Evolutionary conservation across 2,797 vertebrate species (phyloP).

Genomic region (Rallus crepitans): DNA sequence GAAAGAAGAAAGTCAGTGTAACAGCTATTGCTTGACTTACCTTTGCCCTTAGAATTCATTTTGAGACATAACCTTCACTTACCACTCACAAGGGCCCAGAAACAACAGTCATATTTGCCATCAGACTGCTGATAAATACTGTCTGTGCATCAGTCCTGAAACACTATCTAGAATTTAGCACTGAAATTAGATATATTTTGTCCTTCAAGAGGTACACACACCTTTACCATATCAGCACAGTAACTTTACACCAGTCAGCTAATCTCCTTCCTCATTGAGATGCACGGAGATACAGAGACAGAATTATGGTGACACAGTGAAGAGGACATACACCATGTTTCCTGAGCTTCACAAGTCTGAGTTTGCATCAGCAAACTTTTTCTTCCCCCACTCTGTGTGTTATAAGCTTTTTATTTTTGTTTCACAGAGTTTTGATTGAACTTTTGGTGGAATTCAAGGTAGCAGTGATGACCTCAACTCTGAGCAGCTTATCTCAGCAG

Average conservation of each 20-base stretch:
- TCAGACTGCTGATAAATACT: constrained; percentile 1
- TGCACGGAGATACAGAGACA: background rate
- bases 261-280: background rate
- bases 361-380: background rate
- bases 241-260: background rate
- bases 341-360: background rate
- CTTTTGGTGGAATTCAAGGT: background rate
- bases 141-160: background rate
- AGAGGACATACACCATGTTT: background rate
- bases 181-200: constrained; percentile 15
- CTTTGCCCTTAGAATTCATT: background rate
- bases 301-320: background rate
- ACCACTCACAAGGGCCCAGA: background rate
- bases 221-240: background rate
- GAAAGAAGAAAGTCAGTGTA: background rate
- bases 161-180: background rate
- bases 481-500: background rate
- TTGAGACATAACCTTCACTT: background rate
- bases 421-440: background rate
- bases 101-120: background rate
- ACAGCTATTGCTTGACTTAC: background rate
- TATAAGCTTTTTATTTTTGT: background rate
- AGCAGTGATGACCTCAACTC: background rate
- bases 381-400: background rate
- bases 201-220: background rate